These are phyloP conservation scores for Drosophila meridionalis DNA, from an alignment of 2,888 invertebrate species.

Conservation along the genomic window DNA sequence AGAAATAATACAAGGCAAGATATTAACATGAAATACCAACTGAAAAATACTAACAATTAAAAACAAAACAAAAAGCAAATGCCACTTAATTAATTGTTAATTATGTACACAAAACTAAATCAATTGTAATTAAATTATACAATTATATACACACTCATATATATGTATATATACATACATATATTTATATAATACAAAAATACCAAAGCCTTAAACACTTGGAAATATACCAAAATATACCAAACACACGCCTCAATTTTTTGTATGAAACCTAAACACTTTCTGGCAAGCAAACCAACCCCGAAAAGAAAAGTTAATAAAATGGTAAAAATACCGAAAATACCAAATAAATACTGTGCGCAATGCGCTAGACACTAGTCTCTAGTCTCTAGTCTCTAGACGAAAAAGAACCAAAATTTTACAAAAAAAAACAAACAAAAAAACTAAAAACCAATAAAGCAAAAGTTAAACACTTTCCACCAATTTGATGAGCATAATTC, in stretches of 20 bases:
- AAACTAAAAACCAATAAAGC: slow-evolving; percentile 29
- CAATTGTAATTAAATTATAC: slow-evolving; percentile 45
- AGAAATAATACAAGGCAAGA: slow-evolving; percentile 41
- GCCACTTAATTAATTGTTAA: slow-evolving; percentile 47
- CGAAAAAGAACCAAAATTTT: slow-evolving; percentile 77
- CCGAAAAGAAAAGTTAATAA: slow-evolving; percentile 1
- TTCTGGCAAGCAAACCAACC: slow-evolving; percentile 28
- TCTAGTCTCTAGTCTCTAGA: slow-evolving; percentile 61
- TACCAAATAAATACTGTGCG: slow-evolving; percentile 50
- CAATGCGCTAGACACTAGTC: slow-evolving; percentile 62
- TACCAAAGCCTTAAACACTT: slow-evolving; percentile 56
- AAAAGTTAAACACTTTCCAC: slow-evolving; percentile 67
- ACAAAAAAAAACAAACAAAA: slow-evolving; percentile 43
- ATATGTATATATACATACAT: slow-evolving; percentile 1
- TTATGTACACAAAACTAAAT: slow-evolving; percentile 45
- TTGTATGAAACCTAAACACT: slow-evolving; percentile 45
- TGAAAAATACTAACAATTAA: slow-evolving; percentile 25
- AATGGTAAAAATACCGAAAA: slow-evolving; percentile 25
- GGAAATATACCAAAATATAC: slow-evolving; percentile 37
- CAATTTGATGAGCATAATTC: slow-evolving; percentile 64
- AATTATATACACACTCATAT: slow-evolving; percentile 13
- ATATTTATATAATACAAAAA: slow-evolving; percentile 27
- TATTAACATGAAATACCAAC: slow-evolving; percentile 37
- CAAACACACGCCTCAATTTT: slow-evolving; percentile 53
- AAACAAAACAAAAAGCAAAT: slow-evolving; percentile 23